Conservation (phyloP, 2,888 invertebrate genomes). For the Morpho deidamia region DNA sequence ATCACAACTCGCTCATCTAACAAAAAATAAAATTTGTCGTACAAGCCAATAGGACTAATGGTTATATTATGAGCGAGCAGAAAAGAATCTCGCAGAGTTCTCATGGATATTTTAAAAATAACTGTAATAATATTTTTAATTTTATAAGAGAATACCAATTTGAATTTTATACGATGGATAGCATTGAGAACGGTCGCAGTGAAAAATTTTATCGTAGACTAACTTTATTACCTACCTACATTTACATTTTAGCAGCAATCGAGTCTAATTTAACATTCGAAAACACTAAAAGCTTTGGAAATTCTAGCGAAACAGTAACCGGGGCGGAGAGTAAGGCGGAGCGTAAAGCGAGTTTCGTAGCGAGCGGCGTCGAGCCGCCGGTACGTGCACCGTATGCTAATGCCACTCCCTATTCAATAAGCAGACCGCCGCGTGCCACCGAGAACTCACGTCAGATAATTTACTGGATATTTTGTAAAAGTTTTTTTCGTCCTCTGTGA, state of each 20-base stretch:
- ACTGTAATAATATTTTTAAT: too few relatives aligned
- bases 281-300: conserved; percentile 23
- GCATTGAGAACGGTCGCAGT: neutral
- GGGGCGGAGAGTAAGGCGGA: conserved; percentile 13
- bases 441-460: conserved; percentile 78
- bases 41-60: conserved; percentile 73
- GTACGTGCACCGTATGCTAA: conserved; percentile 75
- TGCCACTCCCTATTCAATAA: conserved; percentile 74
- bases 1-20: conserved; percentile 74
- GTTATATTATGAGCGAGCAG: conserved; percentile 62
- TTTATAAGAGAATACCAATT: neutral
- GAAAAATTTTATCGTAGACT: conserved; percentile 2
- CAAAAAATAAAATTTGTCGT: conserved; percentile 76
- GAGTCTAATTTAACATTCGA: conserved; percentile 23
- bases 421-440: conserved; percentile 74
- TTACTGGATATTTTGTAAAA: conserved; percentile 79
- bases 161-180: neutral
- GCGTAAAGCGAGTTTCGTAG: conserved; percentile 20
- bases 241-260: conserved; percentile 19
- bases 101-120: neutral
- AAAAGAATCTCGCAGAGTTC: conserved; percentile 41
- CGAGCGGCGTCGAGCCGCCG: conserved; percentile 41
- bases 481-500: conserved; percentile 77
- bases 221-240: conserved; percentile 4
- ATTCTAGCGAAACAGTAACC: conserved; percentile 19